Evolutionary conservation across 2,888 invertebrate genomes (phyloP), one percentile per base, ranked within the genome.

Genomic region (Diadegma fenestrale): DNA sequence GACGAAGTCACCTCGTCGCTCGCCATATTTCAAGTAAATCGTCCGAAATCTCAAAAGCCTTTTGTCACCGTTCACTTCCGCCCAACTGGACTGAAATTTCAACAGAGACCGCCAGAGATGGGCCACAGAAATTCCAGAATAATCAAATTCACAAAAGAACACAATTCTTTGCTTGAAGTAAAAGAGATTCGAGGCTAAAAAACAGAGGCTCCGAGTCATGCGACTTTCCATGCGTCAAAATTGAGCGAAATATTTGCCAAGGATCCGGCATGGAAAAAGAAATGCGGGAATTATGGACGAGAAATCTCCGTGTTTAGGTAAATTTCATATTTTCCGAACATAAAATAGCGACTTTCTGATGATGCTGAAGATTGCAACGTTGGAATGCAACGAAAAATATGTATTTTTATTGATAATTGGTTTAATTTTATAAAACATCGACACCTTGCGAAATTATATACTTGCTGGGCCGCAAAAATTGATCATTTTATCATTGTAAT

Each of bases 21-120:
- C 69, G 68, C 77, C 37, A 64, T 75, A 30, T 58, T 58, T 61
- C 61, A 69, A 58, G 19, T 26, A 68, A 77, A 68, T 77, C 68
- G 54, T 54, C 58, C 48, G 37, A 71, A 63, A 72, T 63, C 48
- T 64, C 64, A 80, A 72, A 64, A 51, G 45, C 63, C 30, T 54
- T 64, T 37, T 17, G 41, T 54, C 76, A 73, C 58, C 61, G 58
- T 71, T 48, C 45, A 37, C 66, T 75, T 75, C 12, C n/a, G n/a
- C 26, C 37, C 64, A 61, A 33, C 76, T 54, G 51, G 14, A 41
- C 58, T 41, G 37, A 41, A 22, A 41, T 30, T 69, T 30, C 26
- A 17, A 26, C 14, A 68, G 14, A 0, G 10, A 33, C 26, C 22
- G 58, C 22, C 26, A 30, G 12, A 12, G 48, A 48, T 19, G n/a